Base-by-base conservation (phyloP, 2,888 invertebrate genomes). In the Perizoma flavofasciatum region DNA sequence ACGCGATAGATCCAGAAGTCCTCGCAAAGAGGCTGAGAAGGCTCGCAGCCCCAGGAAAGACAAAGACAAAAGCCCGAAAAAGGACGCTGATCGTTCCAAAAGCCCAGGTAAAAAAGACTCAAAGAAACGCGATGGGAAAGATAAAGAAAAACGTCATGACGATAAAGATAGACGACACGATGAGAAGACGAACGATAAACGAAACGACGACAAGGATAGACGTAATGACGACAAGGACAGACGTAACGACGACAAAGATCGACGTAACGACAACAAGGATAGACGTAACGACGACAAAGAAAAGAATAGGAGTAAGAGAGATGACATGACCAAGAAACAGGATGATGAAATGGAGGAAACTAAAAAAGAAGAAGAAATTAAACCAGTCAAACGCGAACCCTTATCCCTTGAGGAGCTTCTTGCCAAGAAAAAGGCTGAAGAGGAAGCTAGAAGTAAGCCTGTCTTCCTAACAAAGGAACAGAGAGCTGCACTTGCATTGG, bases 381-480 rank as follows among this genome's bases (percentile, higher is more conserved):
- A 85, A 67, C 79, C 75, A 5, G 71, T 78, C 11, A 92, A 79
- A 86, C 92, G 83, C 51, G 98, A 99, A 79, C 99, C 99, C 0
- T 88, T 99, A 10, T 99, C 99, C 5, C 89, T 99, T 57, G 99
- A 99, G 83, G 99, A 99, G 82, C 85, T 99, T 44, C 89, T 99
- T 49, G 96, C 97, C 0, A 98, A 98, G 86, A 98, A 98, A 81
- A 98, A 99, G 79, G 97, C 97, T 0, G 98, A 98, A 80, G 98
- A 99, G 83, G 97, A 96, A 76, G 98, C 97, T 1, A 94, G 97
- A 53, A 97, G 98, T 72, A 99, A 99, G 93, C 99, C 99, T 0
- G 98, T 98, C 37, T 99, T 99, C 82, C 90, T 99, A 41, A 97
- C 98, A 0, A 99, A 99, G 92, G 98, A 98, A 83, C 98, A 99